Base-by-base conservation (phyloP, 2,113 vertebrate species). In the Tragulus kanchil region DNA sequence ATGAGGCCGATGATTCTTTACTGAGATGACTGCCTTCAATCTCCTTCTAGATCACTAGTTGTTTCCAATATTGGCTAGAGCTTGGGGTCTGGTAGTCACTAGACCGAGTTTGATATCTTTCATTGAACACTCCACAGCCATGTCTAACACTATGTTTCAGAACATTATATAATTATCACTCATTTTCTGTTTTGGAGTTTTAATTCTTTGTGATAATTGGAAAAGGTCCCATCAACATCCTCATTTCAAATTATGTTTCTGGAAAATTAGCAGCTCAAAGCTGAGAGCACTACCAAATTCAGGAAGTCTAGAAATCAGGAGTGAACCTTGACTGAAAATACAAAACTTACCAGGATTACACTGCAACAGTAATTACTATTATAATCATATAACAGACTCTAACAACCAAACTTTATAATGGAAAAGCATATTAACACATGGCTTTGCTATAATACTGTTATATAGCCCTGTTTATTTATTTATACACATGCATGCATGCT, bases 201-300 rank as follows among this genome's bases (percentile, higher is more conserved):
- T 58, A 54, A 36, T 83, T 82, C 54, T 56, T 88, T 73, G 42
- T 62, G 83, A 61, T 73, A 94, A 93, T 36, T 65, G 25, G 64
- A 42, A 85, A 65, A 85, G 36, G 36, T 54, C 11, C 26, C 36
- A 65, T 95, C 56, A 91, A 96, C 36, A 95, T 52, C 52, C 21
- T 90, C 64, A 71, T 13, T 90, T 81, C 65, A 59, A 85, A 86
- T 56, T 42, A 73, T 17, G 7, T 71, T 87, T 92, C 62, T 65
- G 69, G 85, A 95, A 94, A 95, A 94, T 77, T 31, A 94, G 62
- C 77, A 90, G 59, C 17, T 88, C 31, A 8, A 54, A 56, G 58
- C 62, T 79, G 42, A 92, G 73, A 90, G 92, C 50, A 65, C 50
- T 54, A 77, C 45, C 23, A 77, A 54, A 79, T 25, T 64, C 54